phyloP scores from a whole-genome alignment of 2,888 invertebrate species.

The Harpalus rubripes region DNA sequence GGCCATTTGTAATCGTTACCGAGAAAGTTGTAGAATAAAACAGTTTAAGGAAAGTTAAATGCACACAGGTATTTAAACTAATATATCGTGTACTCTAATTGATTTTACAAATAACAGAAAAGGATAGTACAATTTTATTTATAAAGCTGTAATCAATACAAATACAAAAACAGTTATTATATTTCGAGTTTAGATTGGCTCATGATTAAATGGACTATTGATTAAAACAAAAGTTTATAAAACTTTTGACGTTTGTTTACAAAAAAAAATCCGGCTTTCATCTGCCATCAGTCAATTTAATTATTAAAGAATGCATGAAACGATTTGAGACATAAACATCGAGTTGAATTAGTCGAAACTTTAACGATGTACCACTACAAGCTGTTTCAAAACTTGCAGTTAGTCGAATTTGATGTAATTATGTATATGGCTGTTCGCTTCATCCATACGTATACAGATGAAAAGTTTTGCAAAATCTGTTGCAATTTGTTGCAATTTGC shows the following conservation, averaged over 20 bases:
- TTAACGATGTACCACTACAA: constrained; percentile 17
- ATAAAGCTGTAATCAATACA: constrained; percentile 35
- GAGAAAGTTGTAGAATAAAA: constrained; percentile 41
- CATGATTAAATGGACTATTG: background rate
- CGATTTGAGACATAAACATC: constrained; percentile 3
- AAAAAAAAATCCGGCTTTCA: background rate
- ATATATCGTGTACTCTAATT: constrained; percentile 5
- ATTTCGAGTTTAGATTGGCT: background rate
- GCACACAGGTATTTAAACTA: constrained; percentile 22
- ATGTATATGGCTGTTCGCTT: constrained; percentile 8
- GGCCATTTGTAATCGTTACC: constrained; percentile 37
- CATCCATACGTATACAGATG: background rate
- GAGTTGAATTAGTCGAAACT: constrained; percentile 29
- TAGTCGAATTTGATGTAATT: constrained; percentile 42
- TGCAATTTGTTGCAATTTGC: background rate
- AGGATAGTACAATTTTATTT: constrained; percentile 22
- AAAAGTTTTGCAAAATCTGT: constrained; percentile 8
- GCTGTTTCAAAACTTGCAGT: constrained; percentile 33
- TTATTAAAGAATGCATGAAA: constrained; percentile 11
- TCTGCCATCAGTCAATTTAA: background rate
- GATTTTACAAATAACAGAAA: constrained; percentile 23
- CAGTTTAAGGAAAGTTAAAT: constrained; percentile 32
- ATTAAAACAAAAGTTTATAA: constrained; percentile 27
- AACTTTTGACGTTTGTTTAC: constrained; percentile 16
- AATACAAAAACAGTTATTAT: constrained; percentile 23